Base-by-base conservation (phyloP, 2,113 vertebrate species). In the Geococcyx californianus region DNA sequence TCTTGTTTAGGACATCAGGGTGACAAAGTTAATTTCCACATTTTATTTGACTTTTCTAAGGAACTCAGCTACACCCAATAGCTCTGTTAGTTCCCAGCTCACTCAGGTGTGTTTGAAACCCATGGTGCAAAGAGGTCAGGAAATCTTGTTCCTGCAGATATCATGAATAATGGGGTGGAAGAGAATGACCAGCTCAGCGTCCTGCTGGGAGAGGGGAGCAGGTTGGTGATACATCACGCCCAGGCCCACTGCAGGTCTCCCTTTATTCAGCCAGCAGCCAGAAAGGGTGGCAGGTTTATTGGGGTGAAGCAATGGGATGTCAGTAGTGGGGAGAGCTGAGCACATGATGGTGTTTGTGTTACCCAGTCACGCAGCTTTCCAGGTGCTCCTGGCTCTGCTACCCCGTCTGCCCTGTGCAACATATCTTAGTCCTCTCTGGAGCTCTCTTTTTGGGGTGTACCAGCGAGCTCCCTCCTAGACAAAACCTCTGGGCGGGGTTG, bases 331-430 rank as follows among this genome's bases (percentile, higher is more conserved):
- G 28, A 70, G 36, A 58, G 20, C 28, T 52, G 33, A 51, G 44
- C 2, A 0, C 44, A 26, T 44, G 56, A 63, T 25, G 47, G 23
- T 58, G 17, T 78, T 55, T 70, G 58, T 11, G 7, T 78, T 72
- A 84, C 11, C 31, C 31, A 12, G 38, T 31, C 51, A 28, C 4
- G 3, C 21, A 72, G 29, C 29, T 59, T 38, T 59, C 5, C n/a
- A 34, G 52, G 9, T 31, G 45, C 16, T 67, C 29, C 52, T 47
- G 59, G 52, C 38, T 59, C 51, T 85, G 59, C 52, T 38, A 31
- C 36, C n/a, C n/a, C 1, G 0, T 24, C 42, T 64, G 58, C 10
- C 36, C 31, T 0, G 0, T 36, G 33, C 0, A 1, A 31, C 31
- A 3, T 33, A 14, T 31, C 55, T 47, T 24, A 29, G 25, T 55